Percentiles rank a stretch among this genome's conserved stretches.
These are phyloP conservation scores for Bembecia ichneumoniformis DNA, from an alignment of 2,888 invertebrate species.

Conservation along the genomic window DNA sequence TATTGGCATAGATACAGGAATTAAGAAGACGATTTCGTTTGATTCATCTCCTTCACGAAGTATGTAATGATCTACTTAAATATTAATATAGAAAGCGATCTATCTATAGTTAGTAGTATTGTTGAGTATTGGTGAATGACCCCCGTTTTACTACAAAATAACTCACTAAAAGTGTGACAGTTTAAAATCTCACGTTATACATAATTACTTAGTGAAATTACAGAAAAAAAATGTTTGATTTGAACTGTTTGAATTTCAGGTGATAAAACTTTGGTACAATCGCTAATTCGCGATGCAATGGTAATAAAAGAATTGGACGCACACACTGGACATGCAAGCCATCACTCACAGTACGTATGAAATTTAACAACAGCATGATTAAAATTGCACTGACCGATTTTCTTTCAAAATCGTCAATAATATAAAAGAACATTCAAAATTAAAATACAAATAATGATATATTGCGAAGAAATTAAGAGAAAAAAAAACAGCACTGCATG, in stretches of 20 bases:
- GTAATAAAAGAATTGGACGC: slow-evolving; percentile 88
- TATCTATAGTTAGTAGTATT: too few species aligned
- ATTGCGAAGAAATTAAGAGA: background rate
- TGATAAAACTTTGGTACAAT: slow-evolving; percentile 92
- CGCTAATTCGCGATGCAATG: slow-evolving; percentile 90
- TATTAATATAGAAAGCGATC: too few species aligned
- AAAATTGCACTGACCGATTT: slow-evolving; percentile 13
- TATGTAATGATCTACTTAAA: too few species aligned
- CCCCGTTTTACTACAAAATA: too few species aligned
- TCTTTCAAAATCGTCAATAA: background rate
- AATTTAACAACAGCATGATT: slow-evolving; percentile 32
- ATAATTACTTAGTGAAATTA: too few species aligned
- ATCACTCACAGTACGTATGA: slow-evolving; percentile 84
- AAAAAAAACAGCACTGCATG: slow-evolving; percentile 8
- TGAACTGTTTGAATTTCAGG: slow-evolving; percentile 67
- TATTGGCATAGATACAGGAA: too few species aligned
- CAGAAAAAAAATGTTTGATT: too few species aligned
- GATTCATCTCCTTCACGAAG: too few species aligned
- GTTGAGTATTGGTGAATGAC: too few species aligned
- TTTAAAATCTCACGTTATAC: too few species aligned
- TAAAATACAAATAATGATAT: background rate
- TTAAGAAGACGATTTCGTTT: too few species aligned
- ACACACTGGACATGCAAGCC: slow-evolving; percentile 76
- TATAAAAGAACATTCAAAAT: background rate
- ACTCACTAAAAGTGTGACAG: too few species aligned